Conservation (phyloP, 2,113 vertebrate genomes). For the Colistium nudipinnis region DNA sequence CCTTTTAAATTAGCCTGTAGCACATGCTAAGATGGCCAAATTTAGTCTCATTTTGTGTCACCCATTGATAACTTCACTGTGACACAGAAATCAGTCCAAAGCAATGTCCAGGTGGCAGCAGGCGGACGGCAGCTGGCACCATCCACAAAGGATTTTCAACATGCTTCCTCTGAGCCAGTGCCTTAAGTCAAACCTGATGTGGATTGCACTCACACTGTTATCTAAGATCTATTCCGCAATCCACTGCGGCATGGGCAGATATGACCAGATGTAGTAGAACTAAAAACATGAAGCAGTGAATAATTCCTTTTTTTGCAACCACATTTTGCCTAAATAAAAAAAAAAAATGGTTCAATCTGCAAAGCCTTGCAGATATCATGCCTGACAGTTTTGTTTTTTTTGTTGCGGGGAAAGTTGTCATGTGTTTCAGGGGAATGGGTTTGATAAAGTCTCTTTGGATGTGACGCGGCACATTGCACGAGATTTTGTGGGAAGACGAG, state of each 20-base stretch:
- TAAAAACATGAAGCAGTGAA: neutral
- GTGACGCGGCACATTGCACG: constrained; percentile 27
- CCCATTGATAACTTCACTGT: constrained; percentile 36
- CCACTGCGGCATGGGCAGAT: neutral
- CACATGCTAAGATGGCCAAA: constrained; percentile 19
- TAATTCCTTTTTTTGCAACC: constrained; percentile 16
- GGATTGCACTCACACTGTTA: constrained; percentile 18
- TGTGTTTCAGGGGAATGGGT: constrained; percentile 16
- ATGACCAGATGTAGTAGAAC: neutral
- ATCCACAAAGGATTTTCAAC: constrained; percentile 32
- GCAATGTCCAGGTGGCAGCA: constrained; percentile 45
- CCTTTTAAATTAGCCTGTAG: too few species aligned
- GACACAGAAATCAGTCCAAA: constrained; percentile 44
- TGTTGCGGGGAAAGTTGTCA: constrained; percentile 24
- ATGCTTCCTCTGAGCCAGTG: constrained; percentile 33
- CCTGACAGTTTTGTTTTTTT: constrained; percentile 3
- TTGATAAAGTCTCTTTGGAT: constrained; percentile 33
- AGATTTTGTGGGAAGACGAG: constrained; percentile 10
- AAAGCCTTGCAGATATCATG: constrained; percentile 8
- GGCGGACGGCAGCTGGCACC: neutral
- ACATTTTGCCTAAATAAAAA: neutral
- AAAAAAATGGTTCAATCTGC: neutral
- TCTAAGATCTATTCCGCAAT: constrained; percentile 24
- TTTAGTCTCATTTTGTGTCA: constrained; percentile 35
- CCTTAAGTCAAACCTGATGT: constrained; percentile 66